Base-by-base conservation (phyloP, 2,797 vertebrate species). In the Pangasius djambal region DNA sequence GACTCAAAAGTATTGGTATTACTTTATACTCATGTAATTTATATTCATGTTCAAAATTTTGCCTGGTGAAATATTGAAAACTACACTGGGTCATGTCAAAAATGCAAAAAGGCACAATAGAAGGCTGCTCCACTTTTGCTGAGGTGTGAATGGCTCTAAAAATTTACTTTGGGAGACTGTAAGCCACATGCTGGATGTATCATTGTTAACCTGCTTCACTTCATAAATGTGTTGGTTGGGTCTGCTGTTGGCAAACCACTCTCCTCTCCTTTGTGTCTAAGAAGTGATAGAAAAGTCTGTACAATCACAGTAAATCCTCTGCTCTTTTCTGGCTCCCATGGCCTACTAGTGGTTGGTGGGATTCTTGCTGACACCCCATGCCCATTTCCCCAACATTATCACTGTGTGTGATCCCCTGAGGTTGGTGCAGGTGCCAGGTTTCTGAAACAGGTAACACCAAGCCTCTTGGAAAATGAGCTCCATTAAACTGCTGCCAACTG, bases 401-500 rank as follows among this genome's bases (percentile, higher is more conserved):
- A 52, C 94, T 95, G 93, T 93, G 92, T 8, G 16, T 48, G 72
- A 94, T 93, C 93, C 92, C 91, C 86, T 85, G 93, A 94, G 94
- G 94, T 93, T 93, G 93, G 93, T 81, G 28, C 88, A 94, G 88
- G 88, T 94, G 94, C 95, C 95, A 95, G 94, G 92, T 92, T 94
- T 92, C 94, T 92, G 92, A 96, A 95, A 96, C 95, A 96, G 95
- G 95, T 96, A 94, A 92, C n/a, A 89, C 93, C 96, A 97, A 96
- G 96, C 95, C 52, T 94, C 95, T 96, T 95, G 94, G 94, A 96
- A 95, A 95, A 93, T 93, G 95, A 92, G 93, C 93, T 92, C 95
- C 95, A 95, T 96, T 96, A 95, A 95, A 95, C 93, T 93, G 91
- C 79, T 94, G 95, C 96, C 96, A 96, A 95, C 92, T 93, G 93